These are phyloP conservation scores for Epicauta chinensis DNA, from an alignment of 1,140 invertebrate genomes.

Conservation along the genomic window DNA sequence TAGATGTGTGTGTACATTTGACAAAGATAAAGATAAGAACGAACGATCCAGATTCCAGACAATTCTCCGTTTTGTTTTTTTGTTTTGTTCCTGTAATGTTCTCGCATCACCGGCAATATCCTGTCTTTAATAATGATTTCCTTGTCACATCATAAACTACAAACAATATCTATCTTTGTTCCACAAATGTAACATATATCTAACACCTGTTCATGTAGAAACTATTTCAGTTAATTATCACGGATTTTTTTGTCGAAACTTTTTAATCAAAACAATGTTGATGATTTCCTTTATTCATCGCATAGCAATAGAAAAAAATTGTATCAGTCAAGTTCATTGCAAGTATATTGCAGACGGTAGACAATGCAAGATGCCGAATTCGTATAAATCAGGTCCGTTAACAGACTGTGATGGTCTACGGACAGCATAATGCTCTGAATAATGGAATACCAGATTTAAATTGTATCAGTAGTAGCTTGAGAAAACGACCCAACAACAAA, in stretches of 20 bases:
- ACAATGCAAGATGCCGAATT: conserved; percentile 24
- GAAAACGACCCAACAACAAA: conserved; percentile 6
- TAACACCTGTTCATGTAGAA: no score
- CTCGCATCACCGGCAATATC: conserved; percentile 27
- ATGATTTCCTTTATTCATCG: no score
- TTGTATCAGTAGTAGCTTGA: conserved; percentile 29
- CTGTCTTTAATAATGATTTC: conserved; percentile 30
- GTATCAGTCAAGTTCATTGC: no score
- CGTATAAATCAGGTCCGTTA: conserved; percentile 33
- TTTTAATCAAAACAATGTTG: no score
- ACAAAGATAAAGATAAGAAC: no score
- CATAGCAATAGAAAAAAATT: no score
- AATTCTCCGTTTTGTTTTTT: conserved; percentile 24
- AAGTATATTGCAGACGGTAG: not conserved
- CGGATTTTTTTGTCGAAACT: no score
- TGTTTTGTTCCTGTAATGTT: no score
- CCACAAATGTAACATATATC: no score
- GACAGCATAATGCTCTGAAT: conserved; percentile 34
- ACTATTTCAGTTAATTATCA: no score
- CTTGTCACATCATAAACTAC: conserved; percentile 32
- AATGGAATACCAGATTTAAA: conserved; percentile 35
- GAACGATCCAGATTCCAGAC: conserved; percentile 28
- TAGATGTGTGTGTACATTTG: no score
- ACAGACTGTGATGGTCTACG: conserved; percentile 28
- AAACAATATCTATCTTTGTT: conserved; percentile 3